These are phyloP conservation scores for Lordiphosa collinella DNA, from an alignment of 1,140 invertebrate species.

Conservation along the genomic window DNA sequence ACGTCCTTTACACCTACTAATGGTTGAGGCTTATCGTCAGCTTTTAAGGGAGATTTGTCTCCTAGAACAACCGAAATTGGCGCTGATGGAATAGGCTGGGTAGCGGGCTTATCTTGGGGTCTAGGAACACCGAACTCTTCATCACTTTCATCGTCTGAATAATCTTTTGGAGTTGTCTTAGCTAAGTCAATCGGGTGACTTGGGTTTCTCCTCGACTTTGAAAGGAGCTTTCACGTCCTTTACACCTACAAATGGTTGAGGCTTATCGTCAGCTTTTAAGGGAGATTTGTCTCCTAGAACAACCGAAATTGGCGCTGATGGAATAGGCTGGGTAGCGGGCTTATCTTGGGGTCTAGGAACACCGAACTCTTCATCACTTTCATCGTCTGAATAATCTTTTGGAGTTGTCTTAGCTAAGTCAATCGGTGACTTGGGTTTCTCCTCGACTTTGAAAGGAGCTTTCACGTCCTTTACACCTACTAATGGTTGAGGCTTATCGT, in stretches of 20 bases:
- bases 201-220: too few species aligned
- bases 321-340: not conserved
- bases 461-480: not conserved
- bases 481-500: not conserved
- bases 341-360: too few species aligned
- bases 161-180: not conserved
- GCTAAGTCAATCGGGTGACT: not conserved
- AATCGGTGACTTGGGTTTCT: conserved; percentile 7
- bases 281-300: not conserved
- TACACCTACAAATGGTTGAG: not conserved
- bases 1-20: too few species aligned
- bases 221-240: too few species aligned
- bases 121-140: too few species aligned
- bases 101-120: too few species aligned
- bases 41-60: too few species aligned
- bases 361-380: conserved; percentile 6
- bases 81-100: too few species aligned
- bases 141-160: conserved; percentile 5
- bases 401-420: not conserved
- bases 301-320: not conserved
- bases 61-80: too few species aligned
- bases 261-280: conserved; percentile 1
- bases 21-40: too few species aligned
- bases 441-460: not conserved
- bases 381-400: conserved; percentile 4